These are phyloP conservation scores for Ibidorhyncha struthersii DNA, from an alignment of 2,113 vertebrate genomes.

Conservation along the genomic window DNA sequence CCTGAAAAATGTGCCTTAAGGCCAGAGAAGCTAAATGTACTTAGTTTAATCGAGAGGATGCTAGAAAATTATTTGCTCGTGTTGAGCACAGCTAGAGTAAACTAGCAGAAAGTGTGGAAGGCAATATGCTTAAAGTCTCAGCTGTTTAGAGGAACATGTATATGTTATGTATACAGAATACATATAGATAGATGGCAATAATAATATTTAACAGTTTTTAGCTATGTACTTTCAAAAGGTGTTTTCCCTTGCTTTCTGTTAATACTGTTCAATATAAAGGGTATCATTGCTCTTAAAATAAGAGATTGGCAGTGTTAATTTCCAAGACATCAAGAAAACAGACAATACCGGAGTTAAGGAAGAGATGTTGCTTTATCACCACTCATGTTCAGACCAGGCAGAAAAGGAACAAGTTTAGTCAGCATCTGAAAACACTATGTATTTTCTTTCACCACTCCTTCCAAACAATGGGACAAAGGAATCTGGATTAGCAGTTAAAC, in stretches of 20 bases:
- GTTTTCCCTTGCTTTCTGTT: neutral
- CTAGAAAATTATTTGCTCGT: neutral
- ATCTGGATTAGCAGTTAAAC: neutral
- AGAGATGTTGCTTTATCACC: neutral
- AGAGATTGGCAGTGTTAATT: neutral
- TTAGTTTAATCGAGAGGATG: neutral
- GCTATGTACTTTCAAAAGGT: neutral
- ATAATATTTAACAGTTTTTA: neutral
- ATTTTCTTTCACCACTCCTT: neutral
- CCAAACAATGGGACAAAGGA: neutral
- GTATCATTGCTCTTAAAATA: neutral
- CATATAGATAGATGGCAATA: neutral
- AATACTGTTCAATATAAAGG: neutral
- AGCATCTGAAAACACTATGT: neutral
- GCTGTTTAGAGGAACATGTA: neutral
- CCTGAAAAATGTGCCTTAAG: neutral
- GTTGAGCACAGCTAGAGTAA: neutral
- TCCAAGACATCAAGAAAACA: neutral
- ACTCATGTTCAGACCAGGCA: neutral
- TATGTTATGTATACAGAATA: neutral
- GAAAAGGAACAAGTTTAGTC: neutral
- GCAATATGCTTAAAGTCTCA: neutral
- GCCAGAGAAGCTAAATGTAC: neutral
- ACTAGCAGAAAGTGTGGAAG: neutral
- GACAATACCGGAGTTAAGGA: neutral